A percentile compares a stretch with the other conserved stretches of the same genome.
Evolutionary conservation across 2,888 invertebrate genomes (phyloP).

Genomic region (Philhelius pedissequus): DNA sequence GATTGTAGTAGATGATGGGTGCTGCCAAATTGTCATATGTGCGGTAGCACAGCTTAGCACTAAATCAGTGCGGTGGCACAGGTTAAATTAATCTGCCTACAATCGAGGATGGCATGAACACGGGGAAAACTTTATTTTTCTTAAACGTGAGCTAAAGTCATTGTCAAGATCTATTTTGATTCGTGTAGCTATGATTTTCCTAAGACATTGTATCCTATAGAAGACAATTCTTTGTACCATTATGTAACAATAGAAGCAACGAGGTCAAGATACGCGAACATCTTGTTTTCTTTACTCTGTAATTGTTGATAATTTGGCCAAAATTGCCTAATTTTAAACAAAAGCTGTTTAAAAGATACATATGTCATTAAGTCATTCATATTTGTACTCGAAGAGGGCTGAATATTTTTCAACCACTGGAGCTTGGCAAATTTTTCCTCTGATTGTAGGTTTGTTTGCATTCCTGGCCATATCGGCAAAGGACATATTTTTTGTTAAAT

Average conservation of each 20-base stretch:
- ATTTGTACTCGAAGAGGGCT: neutral
- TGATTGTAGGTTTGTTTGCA: neutral
- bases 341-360: neutral
- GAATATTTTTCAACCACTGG: neutral
- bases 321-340: conserved; percentile 4
- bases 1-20: too few relatives aligned
- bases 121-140: neutral
- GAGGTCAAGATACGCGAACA: conserved; percentile 1
- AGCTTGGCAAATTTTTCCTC: neutral
- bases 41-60: too few relatives aligned
- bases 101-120: too few relatives aligned
- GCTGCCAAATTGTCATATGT: too few relatives aligned
- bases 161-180: too few relatives aligned
- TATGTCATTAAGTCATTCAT: neutral
- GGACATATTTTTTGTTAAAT: neutral
- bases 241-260: neutral
- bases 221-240: neutral
- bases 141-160: neutral
- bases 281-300: neutral
- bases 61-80: too few relatives aligned
- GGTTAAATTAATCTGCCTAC: too few relatives aligned
- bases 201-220: too few relatives aligned
- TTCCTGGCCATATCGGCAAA: neutral
- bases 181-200: too few relatives aligned
- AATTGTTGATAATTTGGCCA: conserved; percentile 6